Evolutionary conservation across 2,113 vertebrate species (phyloP).

Genomic region (Zootoca vivipara): DNA sequence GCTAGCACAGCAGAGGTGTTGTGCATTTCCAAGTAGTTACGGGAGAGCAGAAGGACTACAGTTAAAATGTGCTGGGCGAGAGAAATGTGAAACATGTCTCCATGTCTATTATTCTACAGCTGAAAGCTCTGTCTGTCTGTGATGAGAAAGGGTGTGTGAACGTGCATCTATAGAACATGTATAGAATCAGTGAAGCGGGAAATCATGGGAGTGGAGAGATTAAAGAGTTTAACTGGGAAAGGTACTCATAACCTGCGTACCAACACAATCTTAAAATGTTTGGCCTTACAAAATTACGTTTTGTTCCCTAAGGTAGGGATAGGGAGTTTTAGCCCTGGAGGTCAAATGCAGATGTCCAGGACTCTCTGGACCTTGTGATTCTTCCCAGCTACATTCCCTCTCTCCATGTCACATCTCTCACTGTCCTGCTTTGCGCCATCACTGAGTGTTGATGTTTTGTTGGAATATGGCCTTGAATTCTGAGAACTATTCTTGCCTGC

Average conservation of each 20-base stretch:
- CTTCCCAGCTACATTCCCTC: no score
- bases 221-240: background rate
- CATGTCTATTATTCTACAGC: conserved; percentile 61
- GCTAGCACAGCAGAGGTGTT: conserved; percentile 65
- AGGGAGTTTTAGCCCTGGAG: no score
- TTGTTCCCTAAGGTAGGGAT: no score
- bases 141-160: conserved; percentile 45
- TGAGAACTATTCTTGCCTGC: no score
- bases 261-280: background rate
- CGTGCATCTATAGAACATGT: conserved; percentile 42
- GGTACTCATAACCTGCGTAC: background rate
- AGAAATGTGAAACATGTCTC: conserved; percentile 67
- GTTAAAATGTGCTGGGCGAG: conserved; percentile 64
- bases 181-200: conserved; percentile 33
- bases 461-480: no score
- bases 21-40: conserved; percentile 65
- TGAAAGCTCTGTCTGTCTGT: conserved; percentile 52
- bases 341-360: no score
- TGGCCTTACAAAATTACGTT: background rate
- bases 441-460: no score
- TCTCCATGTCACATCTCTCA: no score
- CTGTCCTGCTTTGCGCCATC: no score
- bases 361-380: no score
- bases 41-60: conserved; percentile 69
- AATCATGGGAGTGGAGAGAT: background rate